These are phyloP conservation scores for Gymnothorax javanicus DNA, from an alignment of 2,797 vertebrate species.

Conservation along the genomic window DNA sequence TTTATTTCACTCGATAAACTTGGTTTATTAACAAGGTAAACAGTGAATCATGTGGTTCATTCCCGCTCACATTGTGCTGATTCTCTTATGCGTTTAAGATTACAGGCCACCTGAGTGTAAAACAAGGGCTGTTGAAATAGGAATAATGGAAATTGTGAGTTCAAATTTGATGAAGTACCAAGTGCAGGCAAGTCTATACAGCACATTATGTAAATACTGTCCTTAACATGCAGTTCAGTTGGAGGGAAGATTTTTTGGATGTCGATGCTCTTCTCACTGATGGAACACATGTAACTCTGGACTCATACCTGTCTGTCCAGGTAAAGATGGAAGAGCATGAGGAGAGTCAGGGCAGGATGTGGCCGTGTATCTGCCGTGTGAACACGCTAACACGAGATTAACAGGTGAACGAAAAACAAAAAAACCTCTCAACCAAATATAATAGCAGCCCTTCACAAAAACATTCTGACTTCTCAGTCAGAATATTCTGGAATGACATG, in stretches of 20 bases:
- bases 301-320: constrained; percentile 15
- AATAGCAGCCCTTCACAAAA: not conserved
- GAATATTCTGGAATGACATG: no score
- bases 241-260: not conserved
- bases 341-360: no score
- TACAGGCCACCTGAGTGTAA: not conserved
- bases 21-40: not conserved
- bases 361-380: no score
- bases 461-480: not conserved
- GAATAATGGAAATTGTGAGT: not conserved
- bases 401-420: not conserved
- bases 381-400: not conserved
- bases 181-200: not conserved
- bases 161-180: not conserved
- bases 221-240: not conserved
- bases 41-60: not conserved
- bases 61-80: not conserved
- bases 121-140: not conserved
- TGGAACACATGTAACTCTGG: not conserved
- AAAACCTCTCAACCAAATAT: not conserved
- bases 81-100: not conserved
- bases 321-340: no score
- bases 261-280: not conserved
- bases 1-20: not conserved
- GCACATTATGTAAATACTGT: not conserved